phyloP scores from a whole-genome alignment of 2,797 vertebrate genomes.

The Taenioides sp. region DNA sequence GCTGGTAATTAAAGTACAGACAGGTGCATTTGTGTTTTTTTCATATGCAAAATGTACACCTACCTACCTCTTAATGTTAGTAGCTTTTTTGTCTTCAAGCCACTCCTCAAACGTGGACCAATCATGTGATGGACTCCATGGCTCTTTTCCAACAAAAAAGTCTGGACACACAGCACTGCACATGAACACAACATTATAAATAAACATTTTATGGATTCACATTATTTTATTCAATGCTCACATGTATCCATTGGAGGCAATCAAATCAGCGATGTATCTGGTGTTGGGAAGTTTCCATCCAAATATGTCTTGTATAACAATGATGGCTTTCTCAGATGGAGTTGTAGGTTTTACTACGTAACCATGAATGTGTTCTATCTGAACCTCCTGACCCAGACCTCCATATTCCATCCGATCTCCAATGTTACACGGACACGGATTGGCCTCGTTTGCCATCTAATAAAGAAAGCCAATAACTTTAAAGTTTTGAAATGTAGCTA shows the following conservation, averaged over 20 bases:
- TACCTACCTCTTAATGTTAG: constrained; percentile 76
- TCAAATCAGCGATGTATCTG: constrained; percentile 89
- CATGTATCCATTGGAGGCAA: constrained; percentile 89
- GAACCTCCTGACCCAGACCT: constrained; percentile 84
- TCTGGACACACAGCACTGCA: constrained; percentile 80
- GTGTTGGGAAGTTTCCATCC: constrained; percentile 91
- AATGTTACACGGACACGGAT: constrained; percentile 85
- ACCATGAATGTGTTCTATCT: constrained; percentile 84
- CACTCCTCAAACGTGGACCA: constrained; percentile 77
- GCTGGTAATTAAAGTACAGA: not conserved
- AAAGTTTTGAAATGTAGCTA: not conserved
- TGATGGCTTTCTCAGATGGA: constrained; percentile 82
- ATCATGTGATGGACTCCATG: constrained; percentile 76
- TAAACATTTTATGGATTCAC: constrained; percentile 5
- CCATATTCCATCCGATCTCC: constrained; percentile 84
- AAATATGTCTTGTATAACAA: constrained; percentile 89
- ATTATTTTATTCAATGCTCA: constrained; percentile 52
- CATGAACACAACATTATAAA: not conserved
- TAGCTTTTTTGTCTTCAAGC: constrained; percentile 77
- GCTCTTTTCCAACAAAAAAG: constrained; percentile 79
- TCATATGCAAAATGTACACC: constrained; percentile 30
- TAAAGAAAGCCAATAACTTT: not conserved
- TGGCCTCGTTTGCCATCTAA: constrained; percentile 88
- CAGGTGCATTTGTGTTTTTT: not conserved
- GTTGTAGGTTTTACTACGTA: constrained; percentile 81